Evolutionary conservation across 2,888 invertebrate species (phyloP).

Genomic region (Steinernema hermaphroditum): DNA sequence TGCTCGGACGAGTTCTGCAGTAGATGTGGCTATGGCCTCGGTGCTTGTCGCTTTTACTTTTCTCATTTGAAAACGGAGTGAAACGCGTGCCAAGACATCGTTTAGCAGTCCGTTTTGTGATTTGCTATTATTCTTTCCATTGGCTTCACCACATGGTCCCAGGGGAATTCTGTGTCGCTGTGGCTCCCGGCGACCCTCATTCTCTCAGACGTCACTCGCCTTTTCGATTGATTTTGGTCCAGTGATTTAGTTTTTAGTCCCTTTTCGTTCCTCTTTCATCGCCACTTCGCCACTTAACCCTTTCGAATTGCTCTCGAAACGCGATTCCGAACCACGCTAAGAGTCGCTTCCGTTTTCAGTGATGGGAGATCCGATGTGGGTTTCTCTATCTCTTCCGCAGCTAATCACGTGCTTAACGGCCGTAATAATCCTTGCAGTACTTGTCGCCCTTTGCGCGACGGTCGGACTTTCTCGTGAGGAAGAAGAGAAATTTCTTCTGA

Average conservation of each 20-base stretch:
- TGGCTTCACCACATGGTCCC: background rate
- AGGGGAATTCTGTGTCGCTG: constrained; percentile 10
- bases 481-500: constrained; percentile 15
- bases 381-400: constrained; percentile 14
- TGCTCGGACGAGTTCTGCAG: background rate
- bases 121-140: constrained; percentile 18
- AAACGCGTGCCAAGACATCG: constrained; percentile 3
- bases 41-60: constrained; percentile 2
- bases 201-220: background rate
- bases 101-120: constrained; percentile 21
- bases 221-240: constrained; percentile 22
- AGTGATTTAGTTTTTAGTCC: background rate
- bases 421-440: constrained; percentile 11
- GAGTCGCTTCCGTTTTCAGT: background rate
- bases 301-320: background rate
- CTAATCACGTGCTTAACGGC: constrained; percentile 12
- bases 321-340: background rate
- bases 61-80: constrained; percentile 5
- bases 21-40: background rate
- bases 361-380: constrained; percentile 23
- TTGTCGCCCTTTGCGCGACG: constrained; percentile 10
- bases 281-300: background rate
- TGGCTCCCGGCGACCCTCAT: background rate
- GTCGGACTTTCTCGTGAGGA: constrained; percentile 21
- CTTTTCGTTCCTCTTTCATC: background rate